These are phyloP conservation scores for Tyrannus savana DNA, from an alignment of 2,113 vertebrate species.

Conservation along the genomic window DNA sequence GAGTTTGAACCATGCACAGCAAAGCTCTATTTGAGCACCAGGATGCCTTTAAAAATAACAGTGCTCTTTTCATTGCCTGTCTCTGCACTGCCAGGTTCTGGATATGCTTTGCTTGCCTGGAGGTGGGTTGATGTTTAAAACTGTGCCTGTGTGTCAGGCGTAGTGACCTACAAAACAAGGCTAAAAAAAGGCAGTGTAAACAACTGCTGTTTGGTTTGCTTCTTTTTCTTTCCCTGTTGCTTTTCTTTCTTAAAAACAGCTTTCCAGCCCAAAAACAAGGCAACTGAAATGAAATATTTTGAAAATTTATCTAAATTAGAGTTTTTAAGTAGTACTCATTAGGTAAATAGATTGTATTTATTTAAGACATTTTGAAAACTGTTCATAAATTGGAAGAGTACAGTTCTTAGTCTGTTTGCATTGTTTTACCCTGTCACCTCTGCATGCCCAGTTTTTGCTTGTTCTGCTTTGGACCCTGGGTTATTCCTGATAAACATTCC, in stretches of 20 bases:
- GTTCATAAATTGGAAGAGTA: background rate
- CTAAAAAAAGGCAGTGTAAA: slow-evolving; percentile 16
- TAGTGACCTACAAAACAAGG: slow-evolving; percentile 26
- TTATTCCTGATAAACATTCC: background rate
- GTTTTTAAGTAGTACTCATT: background rate
- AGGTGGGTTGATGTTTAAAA: background rate
- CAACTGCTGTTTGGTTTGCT: background rate
- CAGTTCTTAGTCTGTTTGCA: rapidly evolving
- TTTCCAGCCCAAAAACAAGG: background rate
- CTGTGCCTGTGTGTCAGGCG: background rate
- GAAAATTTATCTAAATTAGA: background rate
- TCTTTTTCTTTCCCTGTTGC: background rate
- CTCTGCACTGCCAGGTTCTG: background rate
- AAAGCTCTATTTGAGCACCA: background rate
- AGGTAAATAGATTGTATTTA: background rate
- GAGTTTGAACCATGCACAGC: background rate
- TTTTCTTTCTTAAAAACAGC: background rate
- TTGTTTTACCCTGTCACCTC: background rate
- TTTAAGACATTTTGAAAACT: background rate
- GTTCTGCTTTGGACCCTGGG: background rate
- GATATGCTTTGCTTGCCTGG: background rate
- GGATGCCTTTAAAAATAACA: background rate
- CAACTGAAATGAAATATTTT: background rate
- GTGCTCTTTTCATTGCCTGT: background rate
- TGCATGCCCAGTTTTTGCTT: background rate